Base-by-base conservation (phyloP, 2,888 invertebrate genomes). In the Rotaria macrura region DNA sequence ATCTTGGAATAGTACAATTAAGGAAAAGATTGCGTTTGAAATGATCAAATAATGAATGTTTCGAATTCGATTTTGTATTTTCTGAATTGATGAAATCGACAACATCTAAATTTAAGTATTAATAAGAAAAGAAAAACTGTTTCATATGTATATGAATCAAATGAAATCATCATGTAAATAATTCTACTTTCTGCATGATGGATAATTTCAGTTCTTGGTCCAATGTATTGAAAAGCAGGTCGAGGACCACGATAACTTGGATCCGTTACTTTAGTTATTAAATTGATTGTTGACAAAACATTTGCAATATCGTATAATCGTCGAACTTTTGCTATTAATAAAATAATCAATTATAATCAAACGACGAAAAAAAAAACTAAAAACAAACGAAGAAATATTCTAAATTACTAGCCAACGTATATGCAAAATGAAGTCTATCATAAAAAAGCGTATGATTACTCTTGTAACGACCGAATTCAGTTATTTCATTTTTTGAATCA, bases 301-400 rank as follows among this genome's bases (percentile, higher is more conserved):
- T 94, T 94, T 87, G 94, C 94, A 88, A 94, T 94, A 90, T 94
- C 94, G 90, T 94, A 94, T 52, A 94, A 92, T 87, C 94, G 92
- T 87, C 94, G 92, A 87, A 94, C 93, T 92, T 94, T 94, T 52
- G 94, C 94, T 91, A 93, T 92, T 90, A 93, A 83, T 83, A 79
- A 85, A 84, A 34, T 3, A 25, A 14, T 57, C 10, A 34, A 17
- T 34, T 57, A 34, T 34, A 34, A 10, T 14, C 12, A 65, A 34
- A 34, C 25, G 43, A 40, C 25, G 29, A 25, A 23, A 74, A 25
- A 23, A 74, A 43, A 40, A 74, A 40, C 43, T 29, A n/a, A n/a
- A n/a, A n/a, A n/a, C n/a, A n/a, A n/a, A n/a, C n/a, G n/a, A n/a
- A n/a, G n/a, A n/a, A n/a, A n/a, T n/a, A n/a, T n/a, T n/a, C n/a